Percentiles rank a stretch among this genome's conserved stretches.
These are phyloP conservation scores for Schizopygopsis malacanthus DNA, from an alignment of 2,797 vertebrate genomes.

Conservation along the genomic window DNA sequence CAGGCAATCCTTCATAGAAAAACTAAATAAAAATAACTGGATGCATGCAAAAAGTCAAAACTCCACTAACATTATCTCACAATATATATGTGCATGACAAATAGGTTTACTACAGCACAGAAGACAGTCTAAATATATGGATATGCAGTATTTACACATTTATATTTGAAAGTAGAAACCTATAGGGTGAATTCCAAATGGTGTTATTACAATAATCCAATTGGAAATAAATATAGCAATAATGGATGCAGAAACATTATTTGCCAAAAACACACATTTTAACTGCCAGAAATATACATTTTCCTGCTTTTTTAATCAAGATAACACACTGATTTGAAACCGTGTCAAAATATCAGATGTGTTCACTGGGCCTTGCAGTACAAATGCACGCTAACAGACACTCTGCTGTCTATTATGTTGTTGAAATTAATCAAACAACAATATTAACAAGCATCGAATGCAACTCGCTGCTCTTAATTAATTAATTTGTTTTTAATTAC, in stretches of 20 bases:
- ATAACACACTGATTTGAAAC: not conserved
- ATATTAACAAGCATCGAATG: not conserved
- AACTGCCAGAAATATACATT: not conserved
- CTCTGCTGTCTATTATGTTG: not conserved
- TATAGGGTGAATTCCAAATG: not conserved
- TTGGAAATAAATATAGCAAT: not conserved
- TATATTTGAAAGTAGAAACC: not conserved
- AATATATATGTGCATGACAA: not conserved
- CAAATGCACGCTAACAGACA: not conserved
- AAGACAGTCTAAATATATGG: slow-evolving; percentile 1
- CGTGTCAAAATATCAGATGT: not conserved
- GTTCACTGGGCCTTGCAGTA: not conserved
- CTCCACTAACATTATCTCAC: not conserved
- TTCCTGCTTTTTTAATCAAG: not conserved
- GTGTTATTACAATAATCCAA: not conserved
- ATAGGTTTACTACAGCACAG: slow-evolving; percentile 10
- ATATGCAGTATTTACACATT: not conserved
- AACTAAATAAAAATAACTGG: slow-evolving; percentile 9
- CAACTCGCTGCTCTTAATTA: not conserved
- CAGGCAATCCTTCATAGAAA: slow-evolving; percentile 10
- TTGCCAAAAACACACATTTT: not conserved
- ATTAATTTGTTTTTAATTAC: not conserved
- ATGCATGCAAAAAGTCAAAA: slow-evolving; percentile 11
- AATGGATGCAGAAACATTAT: not conserved
- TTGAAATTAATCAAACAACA: not conserved